Base-by-base conservation (phyloP, 2,797 vertebrate species). In the Oryzias sinensis region DNA sequence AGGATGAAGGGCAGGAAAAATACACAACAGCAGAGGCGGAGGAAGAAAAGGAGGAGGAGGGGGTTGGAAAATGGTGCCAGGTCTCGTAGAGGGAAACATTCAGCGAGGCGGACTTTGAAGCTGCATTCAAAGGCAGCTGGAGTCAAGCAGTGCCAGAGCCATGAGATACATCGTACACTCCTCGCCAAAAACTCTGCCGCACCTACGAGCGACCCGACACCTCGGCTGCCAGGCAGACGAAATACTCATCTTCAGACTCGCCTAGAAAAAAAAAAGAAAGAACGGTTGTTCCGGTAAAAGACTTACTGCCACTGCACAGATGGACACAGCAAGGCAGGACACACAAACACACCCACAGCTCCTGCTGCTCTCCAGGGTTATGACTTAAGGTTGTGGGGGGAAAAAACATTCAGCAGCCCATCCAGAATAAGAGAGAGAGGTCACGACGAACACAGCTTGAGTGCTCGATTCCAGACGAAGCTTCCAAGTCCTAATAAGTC, bases 101-200 rank as follows among this genome's bases (percentile, higher is more conserved):
- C 72, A 80, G 57, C 41, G 42, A 82, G 65, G 57, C 64, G 52
- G 53, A 59, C 86, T 91, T 93, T 92, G 86, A 92, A 89, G 87
- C 78, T 70, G 62, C 80, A 86, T 87, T 91, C 87, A 91, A 91
- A 92, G 87, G 80, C 86, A 90, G 78, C 79, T 66, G 79, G 77
- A 90, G 86, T 81, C 84, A 81, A 86, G 79, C 66, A 60, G 78
- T 82, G 82, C 87, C 88, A 90, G 79, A 54, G 66, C 72, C 61
- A 84, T 44, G 79, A 83, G 77, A 84, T 74, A 72, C 82, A 82
- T 74, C 66, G 61, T 70, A 72, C 80, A 72, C 74, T 60, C 70
- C 81, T 74, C 45, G 56, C 72, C 77, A 81, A 83, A 83, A 87
- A 81, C 53, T 62, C 76, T 51, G 57, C 56, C 76, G 70, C 42